Percentiles rank a stretch among this genome's conserved stretches.
phyloP scores from a whole-genome alignment of 2,888 invertebrate genomes.

The Aspidapion aeneum region DNA sequence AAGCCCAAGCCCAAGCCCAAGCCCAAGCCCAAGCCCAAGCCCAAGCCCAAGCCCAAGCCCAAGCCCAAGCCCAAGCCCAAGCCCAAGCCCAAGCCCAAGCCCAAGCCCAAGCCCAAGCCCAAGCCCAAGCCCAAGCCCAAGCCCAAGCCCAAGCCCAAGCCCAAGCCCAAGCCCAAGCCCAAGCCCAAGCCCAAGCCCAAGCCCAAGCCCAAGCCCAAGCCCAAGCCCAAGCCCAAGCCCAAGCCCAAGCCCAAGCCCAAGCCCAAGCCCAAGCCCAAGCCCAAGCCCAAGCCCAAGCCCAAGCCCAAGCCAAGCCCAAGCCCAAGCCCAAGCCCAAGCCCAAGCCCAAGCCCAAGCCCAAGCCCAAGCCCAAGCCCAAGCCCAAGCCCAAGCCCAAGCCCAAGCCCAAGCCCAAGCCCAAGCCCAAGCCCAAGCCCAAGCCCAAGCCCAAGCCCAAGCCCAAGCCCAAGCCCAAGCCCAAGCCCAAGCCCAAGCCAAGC shows the following conservation, averaged over 20 bases:
- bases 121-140: background rate
- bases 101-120: constrained; percentile 5
- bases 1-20: constrained; percentile 6
- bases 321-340: constrained; percentile 24
- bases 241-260: constrained; percentile 27
- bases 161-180: constrained; percentile 33
- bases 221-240: constrained; percentile 44
- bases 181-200: constrained; percentile 44
- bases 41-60: constrained; percentile 3
- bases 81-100: constrained; percentile 3
- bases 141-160: background rate
- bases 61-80: constrained; percentile 6
- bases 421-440: background rate
- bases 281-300: background rate
- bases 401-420: background rate
- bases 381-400: constrained; percentile 7
- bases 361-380: background rate
- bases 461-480: constrained; percentile 24
- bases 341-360: background rate
- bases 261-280: constrained; percentile 5
- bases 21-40: constrained; percentile 4
- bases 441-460: constrained; percentile 1
- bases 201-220: constrained; percentile 39
- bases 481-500: background rate
- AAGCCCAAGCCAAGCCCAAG: too few species aligned